These are phyloP conservation scores for Hydrozoanthus tunicans DNA, from an alignment of 64 coral and sea anemone genomes.

Conservation along the genomic window DNA sequence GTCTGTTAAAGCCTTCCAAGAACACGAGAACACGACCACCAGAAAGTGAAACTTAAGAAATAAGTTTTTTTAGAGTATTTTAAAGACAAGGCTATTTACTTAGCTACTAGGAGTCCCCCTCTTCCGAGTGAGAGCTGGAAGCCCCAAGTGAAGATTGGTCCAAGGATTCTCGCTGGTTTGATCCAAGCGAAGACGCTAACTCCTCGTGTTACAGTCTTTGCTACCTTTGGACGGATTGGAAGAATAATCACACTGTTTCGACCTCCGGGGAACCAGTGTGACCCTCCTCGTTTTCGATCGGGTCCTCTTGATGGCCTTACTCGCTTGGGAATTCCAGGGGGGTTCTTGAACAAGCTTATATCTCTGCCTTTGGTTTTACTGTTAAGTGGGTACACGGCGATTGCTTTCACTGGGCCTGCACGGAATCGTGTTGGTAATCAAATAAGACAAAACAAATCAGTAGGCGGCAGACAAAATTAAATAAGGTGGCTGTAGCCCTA, in stretches of 20 bases:
- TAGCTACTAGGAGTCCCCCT: background rate
- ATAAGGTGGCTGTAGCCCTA: too few species aligned
- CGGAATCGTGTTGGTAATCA: background rate
- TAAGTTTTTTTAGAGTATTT: too few species aligned
- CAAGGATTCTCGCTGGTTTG: background rate
- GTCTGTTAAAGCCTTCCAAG: too few species aligned
- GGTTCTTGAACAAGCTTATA: slow-evolving; percentile 45
- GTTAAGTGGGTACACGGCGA: slow-evolving; percentile 34
- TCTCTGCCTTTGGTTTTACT: slow-evolving; percentile 30
- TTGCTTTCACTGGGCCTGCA: slow-evolving; percentile 27
- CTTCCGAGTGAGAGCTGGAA: slow-evolving; percentile 28
- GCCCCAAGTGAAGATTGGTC: slow-evolving; percentile 20
- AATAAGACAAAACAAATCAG: background rate
- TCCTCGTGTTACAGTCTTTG: slow-evolving; percentile 4
- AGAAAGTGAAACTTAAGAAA: too few species aligned
- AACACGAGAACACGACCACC: too few species aligned
- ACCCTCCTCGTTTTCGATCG: slow-evolving; percentile 29
- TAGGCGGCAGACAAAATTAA: too few species aligned
- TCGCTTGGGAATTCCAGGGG: slow-evolving; percentile 19
- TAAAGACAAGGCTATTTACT: background rate
- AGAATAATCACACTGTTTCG: slow-evolving; percentile 29
- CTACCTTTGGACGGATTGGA: slow-evolving; percentile 40
- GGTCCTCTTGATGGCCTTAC: slow-evolving; percentile 41
- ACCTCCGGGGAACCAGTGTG: slow-evolving; percentile 40
- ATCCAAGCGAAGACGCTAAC: slow-evolving; percentile 52